Percentiles rank a stretch among this genome's conserved stretches.
These are phyloP conservation scores for Frankliniella intonsa DNA, from an alignment of 2,888 invertebrate genomes.

Conservation along the genomic window DNA sequence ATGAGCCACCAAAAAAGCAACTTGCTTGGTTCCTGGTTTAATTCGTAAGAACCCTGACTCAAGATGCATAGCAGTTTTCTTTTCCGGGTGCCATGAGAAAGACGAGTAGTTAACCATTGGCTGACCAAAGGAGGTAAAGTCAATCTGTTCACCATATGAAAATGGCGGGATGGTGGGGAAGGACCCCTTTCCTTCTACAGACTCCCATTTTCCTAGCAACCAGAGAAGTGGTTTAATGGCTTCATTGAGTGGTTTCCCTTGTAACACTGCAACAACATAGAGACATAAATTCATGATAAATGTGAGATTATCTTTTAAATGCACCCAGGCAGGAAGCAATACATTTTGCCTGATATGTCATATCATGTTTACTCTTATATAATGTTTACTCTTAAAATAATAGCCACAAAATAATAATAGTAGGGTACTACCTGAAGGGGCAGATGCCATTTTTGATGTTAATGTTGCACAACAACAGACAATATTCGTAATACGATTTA, in stretches of 20 bases:
- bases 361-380: too few species aligned
- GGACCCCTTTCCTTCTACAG: conserved; percentile 51
- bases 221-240: conserved; percentile 54
- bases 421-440: too few species aligned
- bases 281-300: not conserved
- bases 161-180: conserved; percentile 58
- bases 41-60: conserved; percentile 59
- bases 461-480: too few species aligned
- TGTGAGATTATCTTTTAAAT: too few species aligned
- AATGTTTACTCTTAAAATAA: too few species aligned
- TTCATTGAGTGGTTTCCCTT: conserved; percentile 41
- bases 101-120: conserved; percentile 57
- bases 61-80: conserved; percentile 56
- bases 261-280: not conserved
- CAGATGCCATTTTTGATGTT: too few species aligned
- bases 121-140: conserved; percentile 56
- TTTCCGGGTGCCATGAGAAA: conserved; percentile 52
- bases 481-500: too few species aligned
- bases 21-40: conserved; percentile 52
- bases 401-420: too few species aligned
- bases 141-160: conserved; percentile 54
- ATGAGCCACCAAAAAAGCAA: conserved; percentile 56
- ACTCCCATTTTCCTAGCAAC: conserved; percentile 58
- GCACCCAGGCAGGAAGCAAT: too few species aligned
- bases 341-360: too few species aligned